Conservation (phyloP, 2,888 invertebrate genomes). For the Drosophila suboccidentalis region DNA sequence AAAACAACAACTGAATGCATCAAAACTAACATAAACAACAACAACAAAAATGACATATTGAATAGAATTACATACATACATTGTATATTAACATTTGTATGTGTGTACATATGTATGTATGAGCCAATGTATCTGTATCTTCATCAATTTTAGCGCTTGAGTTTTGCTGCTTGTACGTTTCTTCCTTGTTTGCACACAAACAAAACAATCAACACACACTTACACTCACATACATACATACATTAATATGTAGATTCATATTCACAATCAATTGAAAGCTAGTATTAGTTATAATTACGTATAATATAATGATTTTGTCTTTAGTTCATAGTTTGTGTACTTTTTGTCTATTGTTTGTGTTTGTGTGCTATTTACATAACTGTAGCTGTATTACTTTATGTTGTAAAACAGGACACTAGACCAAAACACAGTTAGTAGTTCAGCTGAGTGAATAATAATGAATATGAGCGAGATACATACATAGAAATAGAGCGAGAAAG, state of each 20-base stretch:
- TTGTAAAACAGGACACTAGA: slow-evolving; percentile 47
- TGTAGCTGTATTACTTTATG: slow-evolving; percentile 36
- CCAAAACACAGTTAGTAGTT: slow-evolving; percentile 44
- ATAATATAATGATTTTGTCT: slow-evolving; percentile 26
- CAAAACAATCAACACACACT: slow-evolving; percentile 14
- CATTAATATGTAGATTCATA: slow-evolving; percentile 1
- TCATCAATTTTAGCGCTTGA: slow-evolving; percentile 30
- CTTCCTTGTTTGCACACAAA: slow-evolving; percentile 32
- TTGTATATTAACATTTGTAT: not conserved
- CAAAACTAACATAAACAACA: slow-evolving; percentile 33
- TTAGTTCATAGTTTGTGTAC: slow-evolving; percentile 38
- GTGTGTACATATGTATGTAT: not conserved
- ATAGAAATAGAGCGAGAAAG: slow-evolving; percentile 10
- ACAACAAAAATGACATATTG: slow-evolving; percentile 17
- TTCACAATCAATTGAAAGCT: slow-evolving; percentile 34
- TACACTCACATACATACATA: slow-evolving; percentile 9
- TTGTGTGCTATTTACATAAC: slow-evolving; percentile 31
- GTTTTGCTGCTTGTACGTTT: slow-evolving; percentile 48
- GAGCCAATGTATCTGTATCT: slow-evolving; percentile 2
- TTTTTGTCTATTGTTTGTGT: slow-evolving; percentile 31
- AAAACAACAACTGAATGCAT: slow-evolving; percentile 26
- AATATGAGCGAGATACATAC: slow-evolving; percentile 21
- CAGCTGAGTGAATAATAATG: slow-evolving; percentile 21
- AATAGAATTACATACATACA: slow-evolving; percentile 12
- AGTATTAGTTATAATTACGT: slow-evolving; percentile 40